Conservation (phyloP, 2,797 vertebrate genomes). For the Acanthis flammea region DNA sequence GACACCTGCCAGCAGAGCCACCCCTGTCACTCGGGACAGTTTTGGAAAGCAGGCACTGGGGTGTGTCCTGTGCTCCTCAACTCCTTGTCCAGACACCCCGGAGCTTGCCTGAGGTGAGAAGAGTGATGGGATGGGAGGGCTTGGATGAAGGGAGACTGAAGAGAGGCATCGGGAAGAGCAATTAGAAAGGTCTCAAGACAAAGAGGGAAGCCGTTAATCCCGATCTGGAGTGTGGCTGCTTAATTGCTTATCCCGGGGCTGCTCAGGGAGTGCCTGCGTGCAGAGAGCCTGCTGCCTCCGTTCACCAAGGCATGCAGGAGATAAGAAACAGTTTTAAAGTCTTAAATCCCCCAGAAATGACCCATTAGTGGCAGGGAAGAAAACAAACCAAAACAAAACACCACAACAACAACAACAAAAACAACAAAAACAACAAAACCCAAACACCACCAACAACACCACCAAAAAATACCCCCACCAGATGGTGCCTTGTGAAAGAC, state of each 20-base stretch:
- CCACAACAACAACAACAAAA: not conserved
- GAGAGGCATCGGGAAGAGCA: not conserved
- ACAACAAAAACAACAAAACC: no score
- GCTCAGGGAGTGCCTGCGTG: rapidly evolving
- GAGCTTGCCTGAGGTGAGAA: not conserved
- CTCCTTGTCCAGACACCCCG: rapidly evolving
- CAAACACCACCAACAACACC: not conserved
- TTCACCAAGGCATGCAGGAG: not conserved
- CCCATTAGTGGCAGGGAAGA: not conserved
- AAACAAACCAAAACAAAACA: not conserved
- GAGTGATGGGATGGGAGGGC: rapidly evolving
- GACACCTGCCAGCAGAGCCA: not conserved
- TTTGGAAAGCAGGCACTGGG: not conserved
- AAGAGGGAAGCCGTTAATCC: not conserved
- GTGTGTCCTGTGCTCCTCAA: not conserved
- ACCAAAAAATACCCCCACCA: not conserved
- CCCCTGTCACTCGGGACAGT: rapidly evolving
- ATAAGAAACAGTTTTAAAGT: not conserved
- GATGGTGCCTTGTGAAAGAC: not conserved
- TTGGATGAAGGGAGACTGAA: not conserved
- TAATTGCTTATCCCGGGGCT: not conserved
- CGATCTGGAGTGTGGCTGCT: not conserved
- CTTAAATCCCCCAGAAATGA: constrained; percentile 2
- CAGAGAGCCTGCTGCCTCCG: not conserved
- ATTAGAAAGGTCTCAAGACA: not conserved